phyloP scores from a whole-genome alignment of 2,797 vertebrate species.

The Nyctibius grandis region DNA sequence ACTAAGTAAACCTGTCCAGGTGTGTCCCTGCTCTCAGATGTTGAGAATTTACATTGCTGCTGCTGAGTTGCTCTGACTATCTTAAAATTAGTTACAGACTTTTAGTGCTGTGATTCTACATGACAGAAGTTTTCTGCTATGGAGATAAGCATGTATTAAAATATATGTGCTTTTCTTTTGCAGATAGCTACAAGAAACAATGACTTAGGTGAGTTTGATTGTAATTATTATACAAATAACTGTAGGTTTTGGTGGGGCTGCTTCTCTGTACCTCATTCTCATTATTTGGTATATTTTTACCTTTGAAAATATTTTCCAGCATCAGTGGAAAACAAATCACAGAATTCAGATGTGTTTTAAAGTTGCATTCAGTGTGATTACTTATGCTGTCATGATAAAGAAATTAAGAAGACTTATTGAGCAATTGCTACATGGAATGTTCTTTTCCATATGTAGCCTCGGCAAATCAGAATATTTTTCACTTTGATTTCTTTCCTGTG shows the following conservation, averaged over 20 bases:
- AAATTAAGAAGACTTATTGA: not conserved
- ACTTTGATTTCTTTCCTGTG: not conserved
- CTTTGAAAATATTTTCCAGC: not conserved
- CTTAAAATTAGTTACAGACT: not conserved
- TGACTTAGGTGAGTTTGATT: constrained; percentile 49
- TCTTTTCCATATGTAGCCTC: not conserved
- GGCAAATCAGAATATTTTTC: not conserved
- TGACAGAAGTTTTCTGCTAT: not conserved
- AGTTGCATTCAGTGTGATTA: not conserved
- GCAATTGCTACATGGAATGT: not conserved
- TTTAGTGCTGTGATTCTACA: not conserved
- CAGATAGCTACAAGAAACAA: constrained; percentile 41
- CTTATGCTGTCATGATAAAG: not conserved
- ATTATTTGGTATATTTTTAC: not conserved
- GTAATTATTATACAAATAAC: not conserved
- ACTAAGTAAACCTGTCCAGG: constrained; percentile 55
- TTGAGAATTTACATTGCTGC: not conserved
- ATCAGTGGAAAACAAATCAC: not conserved
- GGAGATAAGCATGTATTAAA: not conserved
- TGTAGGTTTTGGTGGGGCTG: not conserved
- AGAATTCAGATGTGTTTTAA: not conserved
- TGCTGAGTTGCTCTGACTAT: not conserved
- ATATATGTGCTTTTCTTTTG: not conserved
- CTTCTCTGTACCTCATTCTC: not conserved
- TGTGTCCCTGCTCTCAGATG: constrained; percentile 16